These are phyloP conservation scores for Marisa cornuarietis DNA, from an alignment of 1,140 invertebrate species.

Conservation along the genomic window DNA sequence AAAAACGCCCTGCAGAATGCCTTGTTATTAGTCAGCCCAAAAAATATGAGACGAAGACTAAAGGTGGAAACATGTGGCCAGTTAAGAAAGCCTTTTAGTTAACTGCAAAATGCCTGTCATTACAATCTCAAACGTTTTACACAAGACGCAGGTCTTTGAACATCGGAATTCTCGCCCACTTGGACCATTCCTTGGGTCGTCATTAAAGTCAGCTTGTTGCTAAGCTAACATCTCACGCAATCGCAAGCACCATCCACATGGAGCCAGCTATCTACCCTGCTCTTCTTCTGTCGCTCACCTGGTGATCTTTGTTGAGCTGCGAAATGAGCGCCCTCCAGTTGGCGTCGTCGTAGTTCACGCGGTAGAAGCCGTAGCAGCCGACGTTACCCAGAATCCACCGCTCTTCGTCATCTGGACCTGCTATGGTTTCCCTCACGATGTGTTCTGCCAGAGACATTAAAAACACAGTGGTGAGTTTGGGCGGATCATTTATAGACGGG, in stretches of 20 bases:
- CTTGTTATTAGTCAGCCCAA: too few species aligned
- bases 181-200: too few species aligned
- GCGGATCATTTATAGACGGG: too few species aligned
- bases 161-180: background rate
- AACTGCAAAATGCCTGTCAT: too few species aligned
- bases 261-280: too few species aligned
- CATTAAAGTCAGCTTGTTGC: background rate
- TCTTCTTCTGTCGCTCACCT: constrained; percentile 30
- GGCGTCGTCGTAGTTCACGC: constrained; percentile 83
- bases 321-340: constrained; percentile 81
- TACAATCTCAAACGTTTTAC: too few species aligned
- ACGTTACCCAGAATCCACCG: constrained; percentile 86
- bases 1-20: too few species aligned
- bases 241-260: too few species aligned
- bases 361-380: constrained; percentile 86
- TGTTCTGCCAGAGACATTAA: background rate
- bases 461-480: background rate
- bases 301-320: constrained; percentile 76
- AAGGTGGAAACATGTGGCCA: too few species aligned
- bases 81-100: background rate
- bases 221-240: background rate
- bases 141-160: background rate
- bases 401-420: constrained; percentile 20
- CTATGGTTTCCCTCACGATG: background rate
- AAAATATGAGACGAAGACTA: too few species aligned